Percentiles rank a stretch among this genome's conserved stretches.
Evolutionary conservation across 2,113 vertebrate species (phyloP).

Genomic region (Corythaixoides concolor): DNA sequence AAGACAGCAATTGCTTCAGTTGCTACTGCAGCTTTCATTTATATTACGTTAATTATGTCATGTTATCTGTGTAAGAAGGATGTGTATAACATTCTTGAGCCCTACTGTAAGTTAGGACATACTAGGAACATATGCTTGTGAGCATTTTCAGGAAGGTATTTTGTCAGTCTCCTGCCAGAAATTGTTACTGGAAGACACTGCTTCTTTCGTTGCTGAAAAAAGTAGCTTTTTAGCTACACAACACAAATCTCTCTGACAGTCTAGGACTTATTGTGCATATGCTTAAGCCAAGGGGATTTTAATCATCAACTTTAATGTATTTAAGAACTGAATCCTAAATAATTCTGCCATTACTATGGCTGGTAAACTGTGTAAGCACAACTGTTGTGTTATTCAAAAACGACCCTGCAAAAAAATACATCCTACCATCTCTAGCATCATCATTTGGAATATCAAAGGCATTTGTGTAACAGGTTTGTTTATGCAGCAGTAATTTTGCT

Average conservation of each 20-base stretch:
- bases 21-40: constrained; percentile 39
- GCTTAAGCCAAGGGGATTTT: constrained; percentile 7
- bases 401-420: neutral
- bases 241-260: neutral
- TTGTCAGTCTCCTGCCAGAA: neutral
- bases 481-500: constrained; percentile 25
- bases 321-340: neutral
- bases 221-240: neutral
- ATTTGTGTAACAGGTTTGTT: constrained; percentile 24
- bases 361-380: neutral
- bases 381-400: neutral
- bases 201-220: neutral
- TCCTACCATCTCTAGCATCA: neutral
- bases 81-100: neutral
- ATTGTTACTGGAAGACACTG: neutral
- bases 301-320: constrained; percentile 4
- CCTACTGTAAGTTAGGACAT: constrained; percentile 22
- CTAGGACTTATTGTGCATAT: neutral
- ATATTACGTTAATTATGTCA: constrained; percentile 20
- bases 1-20: constrained; percentile 39
- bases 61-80: constrained; percentile 40
- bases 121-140: neutral
- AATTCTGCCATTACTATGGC: neutral
- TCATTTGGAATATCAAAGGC: neutral
- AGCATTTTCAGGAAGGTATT: constrained; percentile 17